Conservation (phyloP, 1,140 invertebrate species). For the silkworm (Bombyx mori) region DNA sequence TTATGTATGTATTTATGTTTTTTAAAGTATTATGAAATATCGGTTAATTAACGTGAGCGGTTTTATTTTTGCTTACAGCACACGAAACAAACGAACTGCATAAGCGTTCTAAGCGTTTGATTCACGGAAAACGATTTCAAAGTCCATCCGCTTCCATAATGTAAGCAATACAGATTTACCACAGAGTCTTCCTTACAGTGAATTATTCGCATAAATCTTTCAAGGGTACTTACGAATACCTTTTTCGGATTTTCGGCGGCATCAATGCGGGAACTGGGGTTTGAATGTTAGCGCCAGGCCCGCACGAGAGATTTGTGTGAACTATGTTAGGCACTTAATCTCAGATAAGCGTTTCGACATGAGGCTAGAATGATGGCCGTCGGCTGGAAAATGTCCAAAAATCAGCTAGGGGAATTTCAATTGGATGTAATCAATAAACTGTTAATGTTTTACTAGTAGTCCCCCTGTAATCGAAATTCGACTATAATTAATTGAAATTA, state of each 20-base stretch:
- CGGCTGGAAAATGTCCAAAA: too few species aligned
- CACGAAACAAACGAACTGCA: background rate
- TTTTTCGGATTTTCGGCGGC: background rate
- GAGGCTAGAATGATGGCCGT: background rate
- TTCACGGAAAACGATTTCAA: background rate
- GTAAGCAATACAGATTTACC: too few species aligned
- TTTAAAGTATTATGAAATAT: too few species aligned
- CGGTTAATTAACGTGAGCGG: background rate
- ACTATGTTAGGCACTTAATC: slow-evolving; percentile 5
- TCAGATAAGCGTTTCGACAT: background rate
- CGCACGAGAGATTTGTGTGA: slow-evolving; percentile 1
- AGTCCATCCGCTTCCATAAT: too few species aligned
- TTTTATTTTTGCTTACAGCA: background rate
- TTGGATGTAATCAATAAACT: too few species aligned
- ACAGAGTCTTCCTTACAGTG: too few species aligned
- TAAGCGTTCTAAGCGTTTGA: background rate
- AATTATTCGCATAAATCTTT: slow-evolving; percentile 4
- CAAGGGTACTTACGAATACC: slow-evolving; percentile 1
- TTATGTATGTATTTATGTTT: too few species aligned
- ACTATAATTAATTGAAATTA: too few species aligned
- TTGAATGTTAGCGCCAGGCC: background rate
- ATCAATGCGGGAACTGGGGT: slow-evolving; percentile 2
- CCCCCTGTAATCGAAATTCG: too few species aligned
- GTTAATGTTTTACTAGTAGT: too few species aligned
- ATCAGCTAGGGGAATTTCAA: too few species aligned